Evolutionary conservation across 2,797 vertebrate species (phyloP).

Genomic region (Amniataba percoides): DNA sequence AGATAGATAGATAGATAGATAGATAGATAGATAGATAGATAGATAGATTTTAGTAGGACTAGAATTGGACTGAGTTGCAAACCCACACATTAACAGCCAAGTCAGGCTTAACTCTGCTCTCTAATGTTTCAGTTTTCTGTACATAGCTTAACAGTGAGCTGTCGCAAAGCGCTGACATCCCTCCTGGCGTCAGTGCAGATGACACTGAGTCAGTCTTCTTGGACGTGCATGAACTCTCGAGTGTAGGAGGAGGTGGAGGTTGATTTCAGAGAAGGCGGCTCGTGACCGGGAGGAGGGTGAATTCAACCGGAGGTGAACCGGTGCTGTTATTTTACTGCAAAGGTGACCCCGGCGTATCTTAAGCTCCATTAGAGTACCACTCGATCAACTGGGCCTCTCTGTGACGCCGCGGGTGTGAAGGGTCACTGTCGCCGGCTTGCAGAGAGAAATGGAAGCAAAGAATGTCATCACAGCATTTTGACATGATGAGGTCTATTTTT

Average conservation of each 20-base stretch:
- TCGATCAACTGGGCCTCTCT: conserved; percentile 28
- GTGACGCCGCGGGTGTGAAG: not conserved
- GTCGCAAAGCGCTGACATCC: conserved; percentile 41
- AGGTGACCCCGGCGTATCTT: conserved; percentile 43
- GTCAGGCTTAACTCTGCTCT: conserved; percentile 18
- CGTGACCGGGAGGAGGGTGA: conserved; percentile 19
- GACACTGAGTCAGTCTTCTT: conserved; percentile 32
- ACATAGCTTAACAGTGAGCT: conserved; percentile 27
- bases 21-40: no score
- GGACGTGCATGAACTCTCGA: conserved; percentile 10
- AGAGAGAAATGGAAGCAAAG: not conserved
- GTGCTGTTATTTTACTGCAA: conserved; percentile 33
- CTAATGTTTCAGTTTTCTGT: conserved; percentile 10
- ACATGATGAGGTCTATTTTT: not conserved
- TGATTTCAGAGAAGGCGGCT: conserved; percentile 9
- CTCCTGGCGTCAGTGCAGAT: conserved; percentile 38
- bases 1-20: no score
- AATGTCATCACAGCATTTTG: not conserved
- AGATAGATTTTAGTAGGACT: not conserved
- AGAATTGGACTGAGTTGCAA: conserved; percentile 12
- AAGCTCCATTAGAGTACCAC: conserved; percentile 33
- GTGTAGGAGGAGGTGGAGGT: not conserved
- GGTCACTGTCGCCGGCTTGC: not conserved
- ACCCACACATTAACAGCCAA: conserved; percentile 15
- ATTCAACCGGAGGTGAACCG: conserved; percentile 26